phyloP scores from a whole-genome alignment of 2,113 vertebrate genomes.

The Okapia johnstoni region DNA sequence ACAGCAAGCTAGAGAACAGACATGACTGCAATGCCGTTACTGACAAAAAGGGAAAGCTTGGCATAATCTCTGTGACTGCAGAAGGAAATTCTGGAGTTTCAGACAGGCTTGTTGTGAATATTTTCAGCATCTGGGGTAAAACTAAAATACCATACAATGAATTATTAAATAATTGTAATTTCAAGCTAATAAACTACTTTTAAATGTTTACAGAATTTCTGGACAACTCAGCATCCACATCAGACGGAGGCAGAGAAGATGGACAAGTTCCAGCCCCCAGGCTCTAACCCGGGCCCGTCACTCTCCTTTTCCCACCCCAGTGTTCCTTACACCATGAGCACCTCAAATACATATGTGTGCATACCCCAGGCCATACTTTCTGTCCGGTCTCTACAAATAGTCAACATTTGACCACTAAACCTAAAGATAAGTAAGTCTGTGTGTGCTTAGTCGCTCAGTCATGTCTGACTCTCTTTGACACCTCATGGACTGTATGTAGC shows the following conservation, averaged over 20 bases:
- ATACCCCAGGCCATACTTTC: background rate
- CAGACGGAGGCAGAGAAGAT: background rate
- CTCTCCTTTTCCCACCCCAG: too few species aligned
- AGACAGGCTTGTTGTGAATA: background rate
- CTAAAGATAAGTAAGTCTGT: background rate
- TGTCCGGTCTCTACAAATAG: background rate
- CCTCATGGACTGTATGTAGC: background rate
- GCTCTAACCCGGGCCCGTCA: too few species aligned
- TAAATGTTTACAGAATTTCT: background rate
- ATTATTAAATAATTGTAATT: background rate
- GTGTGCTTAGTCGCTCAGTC: background rate
- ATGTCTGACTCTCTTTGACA: background rate
- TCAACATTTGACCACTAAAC: background rate
- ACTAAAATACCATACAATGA: background rate
- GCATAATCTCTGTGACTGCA: background rate
- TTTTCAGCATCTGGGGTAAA: background rate
- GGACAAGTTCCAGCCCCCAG: background rate
- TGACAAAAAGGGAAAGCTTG: background rate
- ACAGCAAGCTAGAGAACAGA: background rate
- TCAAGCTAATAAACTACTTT: background rate
- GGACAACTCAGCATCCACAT: background rate
- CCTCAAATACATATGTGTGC: background rate
- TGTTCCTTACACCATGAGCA: rapidly evolving
- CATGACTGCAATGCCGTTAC: background rate
- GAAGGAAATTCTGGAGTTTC: background rate